Base-by-base conservation (phyloP, 2,888 invertebrate species). In the Strigamia maritima region DNA sequence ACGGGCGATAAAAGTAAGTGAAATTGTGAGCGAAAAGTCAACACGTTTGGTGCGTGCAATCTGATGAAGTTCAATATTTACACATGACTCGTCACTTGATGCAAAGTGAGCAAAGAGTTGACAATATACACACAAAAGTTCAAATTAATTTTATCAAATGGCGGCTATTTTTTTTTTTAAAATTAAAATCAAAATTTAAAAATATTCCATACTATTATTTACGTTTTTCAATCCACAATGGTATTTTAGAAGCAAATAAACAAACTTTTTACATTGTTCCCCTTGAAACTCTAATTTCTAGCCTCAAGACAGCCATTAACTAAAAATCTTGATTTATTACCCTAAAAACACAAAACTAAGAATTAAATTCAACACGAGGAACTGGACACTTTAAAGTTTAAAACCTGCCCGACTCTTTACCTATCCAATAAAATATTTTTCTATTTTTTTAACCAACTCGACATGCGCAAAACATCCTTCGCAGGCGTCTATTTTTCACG, bases 11-110 rank as follows among this genome's bases (percentile, higher is more conserved):
- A 65, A 65, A 65, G 24, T 26, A 65, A 65, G 65, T 65, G 65
- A 65, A 65, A 65, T 65, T 65, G 65, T 65, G 65, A 65, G 65
- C 65, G 24, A 65, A 65, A 65, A 65, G 65, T 65, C 22, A 65
- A 65, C 65, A 65, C 49, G 49, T 49, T 49, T 49, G 40, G 19
- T 49, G 49, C 49, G 8, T n/a, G 49, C 65, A 65, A 65, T 65
- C 65, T 65, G 65, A 65, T 65, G 12, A 65, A 65, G 65, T 65
- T 65, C 65, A 65, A 65, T 65, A 65, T 65, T 65, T 65, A 65
- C 65, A 16, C 49, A n/a, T 49, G 49, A 65, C 65, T 65, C 65
- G 65, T 65, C 65, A 65, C 65, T 65, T 65, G 65, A 65, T 65
- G 65, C 49, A 16, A 31, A 19, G 49, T 49, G 49, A 49, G 49